A percentile compares a stretch with the other conserved stretches of the same genome.
Evolutionary conservation across 2,888 invertebrate species (phyloP).

Genomic region (Neoitamus cyanurus): DNA sequence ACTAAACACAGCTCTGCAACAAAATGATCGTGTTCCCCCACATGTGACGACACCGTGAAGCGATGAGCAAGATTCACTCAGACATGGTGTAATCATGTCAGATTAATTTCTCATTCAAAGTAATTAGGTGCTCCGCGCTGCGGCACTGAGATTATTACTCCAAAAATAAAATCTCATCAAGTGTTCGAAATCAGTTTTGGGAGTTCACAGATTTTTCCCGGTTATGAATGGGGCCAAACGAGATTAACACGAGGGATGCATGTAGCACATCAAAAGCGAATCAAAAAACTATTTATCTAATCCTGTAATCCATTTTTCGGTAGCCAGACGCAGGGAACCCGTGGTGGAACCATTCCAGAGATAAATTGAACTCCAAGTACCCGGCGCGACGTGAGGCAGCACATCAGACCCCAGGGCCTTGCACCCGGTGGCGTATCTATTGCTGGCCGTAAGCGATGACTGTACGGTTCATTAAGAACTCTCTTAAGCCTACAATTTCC

Average conservation of each 20-base stretch:
- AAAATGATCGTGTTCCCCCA: no score
- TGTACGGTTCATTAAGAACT: conserved; percentile 28
- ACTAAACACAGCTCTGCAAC: no score
- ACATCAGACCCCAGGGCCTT: background rate
- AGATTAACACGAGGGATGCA: conserved; percentile 27
- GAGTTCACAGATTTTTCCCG: background rate
- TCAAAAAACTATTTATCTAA: conserved; percentile 41
- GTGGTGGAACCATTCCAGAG: background rate
- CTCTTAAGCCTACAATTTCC: conserved; percentile 35
- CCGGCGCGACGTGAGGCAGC: background rate
- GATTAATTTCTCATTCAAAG: background rate
- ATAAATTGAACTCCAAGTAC: conserved; percentile 7
- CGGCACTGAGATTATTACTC: background rate
- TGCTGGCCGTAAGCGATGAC: background rate
- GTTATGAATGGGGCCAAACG: conserved; percentile 1
- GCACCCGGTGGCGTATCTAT: background rate
- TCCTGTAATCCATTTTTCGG: conserved; percentile 40
- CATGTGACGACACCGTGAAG: background rate
- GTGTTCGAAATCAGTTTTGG: conserved; percentile 14
- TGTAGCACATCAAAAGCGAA: conserved; percentile 38
- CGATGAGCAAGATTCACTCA: background rate
- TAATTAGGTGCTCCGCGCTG: background rate
- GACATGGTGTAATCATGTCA: background rate
- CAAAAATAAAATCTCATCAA: conserved; percentile 22
- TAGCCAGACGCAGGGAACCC: background rate